phyloP scores from a whole-genome alignment of 2,797 vertebrate genomes.

The Eulemur rubriventer region DNA sequence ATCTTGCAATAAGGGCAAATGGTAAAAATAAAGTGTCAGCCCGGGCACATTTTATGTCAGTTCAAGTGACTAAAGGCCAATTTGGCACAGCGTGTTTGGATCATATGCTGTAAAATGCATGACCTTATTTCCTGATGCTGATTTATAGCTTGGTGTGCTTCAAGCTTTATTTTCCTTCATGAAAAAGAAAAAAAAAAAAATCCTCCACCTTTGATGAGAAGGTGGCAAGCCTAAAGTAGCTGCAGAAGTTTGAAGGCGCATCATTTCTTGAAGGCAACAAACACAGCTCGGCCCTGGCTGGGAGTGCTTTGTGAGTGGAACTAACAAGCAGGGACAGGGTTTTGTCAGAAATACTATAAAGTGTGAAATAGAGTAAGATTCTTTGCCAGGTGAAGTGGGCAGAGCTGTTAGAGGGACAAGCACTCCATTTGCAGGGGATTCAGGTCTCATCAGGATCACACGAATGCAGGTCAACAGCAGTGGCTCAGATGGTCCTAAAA shows the following conservation, averaged over 20 bases:
- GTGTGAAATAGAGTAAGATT: neutral
- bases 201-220: fast-evolving
- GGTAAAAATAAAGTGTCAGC: constrained; percentile 53
- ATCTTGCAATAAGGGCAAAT: constrained; percentile 59
- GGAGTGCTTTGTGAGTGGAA: neutral
- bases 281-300: fast-evolving
- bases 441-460: constrained; percentile 13
- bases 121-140: constrained; percentile 51
- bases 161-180: constrained; percentile 27
- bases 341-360: neutral
- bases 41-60: constrained; percentile 65
- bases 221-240: neutral
- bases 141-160: neutral
- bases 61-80: constrained; percentile 70
- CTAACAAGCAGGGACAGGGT: neutral
- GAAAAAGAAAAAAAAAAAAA: neutral
- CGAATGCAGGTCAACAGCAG: neutral
- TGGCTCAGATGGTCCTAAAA: neutral
- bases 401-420: neutral
- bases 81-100: constrained; percentile 50
- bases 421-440: neutral
- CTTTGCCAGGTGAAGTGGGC: neutral
- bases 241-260: neutral
- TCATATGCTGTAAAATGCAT: constrained; percentile 36
- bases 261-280: neutral